phyloP scores from a whole-genome alignment of 2,113 vertebrate genomes.

The Aldabrachelys gigantea region DNA sequence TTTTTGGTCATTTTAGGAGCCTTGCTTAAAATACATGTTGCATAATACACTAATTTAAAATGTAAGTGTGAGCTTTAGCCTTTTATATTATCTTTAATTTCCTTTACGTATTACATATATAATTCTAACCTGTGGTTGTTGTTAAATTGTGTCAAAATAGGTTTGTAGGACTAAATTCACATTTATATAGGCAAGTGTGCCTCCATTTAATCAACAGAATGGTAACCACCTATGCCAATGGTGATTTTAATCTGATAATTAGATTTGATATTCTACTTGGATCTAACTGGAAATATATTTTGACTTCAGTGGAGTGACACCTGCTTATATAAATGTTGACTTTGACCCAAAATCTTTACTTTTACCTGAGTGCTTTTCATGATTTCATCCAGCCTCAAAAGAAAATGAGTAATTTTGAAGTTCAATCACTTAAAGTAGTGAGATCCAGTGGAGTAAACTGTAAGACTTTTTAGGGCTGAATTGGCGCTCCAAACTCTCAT shows the following conservation, averaged over 20 bases:
- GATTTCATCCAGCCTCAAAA: background rate
- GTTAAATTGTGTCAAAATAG: background rate
- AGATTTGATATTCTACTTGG: background rate
- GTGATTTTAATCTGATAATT: background rate
- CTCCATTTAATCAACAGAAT: background rate
- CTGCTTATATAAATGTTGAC: background rate
- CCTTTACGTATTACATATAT: background rate
- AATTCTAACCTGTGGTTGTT: background rate
- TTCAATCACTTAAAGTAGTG: background rate
- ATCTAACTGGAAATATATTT: background rate
- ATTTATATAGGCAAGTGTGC: background rate
- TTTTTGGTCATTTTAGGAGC: background rate
- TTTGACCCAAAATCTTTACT: background rate
- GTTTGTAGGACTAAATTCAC: background rate
- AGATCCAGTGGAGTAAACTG: background rate
- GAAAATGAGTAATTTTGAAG: background rate
- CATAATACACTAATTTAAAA: background rate
- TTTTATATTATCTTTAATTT: background rate
- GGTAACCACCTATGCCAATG: fast-evolving
- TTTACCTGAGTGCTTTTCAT: background rate
- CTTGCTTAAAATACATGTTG: background rate
- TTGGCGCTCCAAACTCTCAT: fast-evolving
- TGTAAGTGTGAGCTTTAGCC: background rate
- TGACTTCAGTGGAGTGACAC: background rate
- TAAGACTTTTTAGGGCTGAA: background rate